Conservation (phyloP, 2,113 vertebrate genomes). For the Alosa alosa region DNA sequence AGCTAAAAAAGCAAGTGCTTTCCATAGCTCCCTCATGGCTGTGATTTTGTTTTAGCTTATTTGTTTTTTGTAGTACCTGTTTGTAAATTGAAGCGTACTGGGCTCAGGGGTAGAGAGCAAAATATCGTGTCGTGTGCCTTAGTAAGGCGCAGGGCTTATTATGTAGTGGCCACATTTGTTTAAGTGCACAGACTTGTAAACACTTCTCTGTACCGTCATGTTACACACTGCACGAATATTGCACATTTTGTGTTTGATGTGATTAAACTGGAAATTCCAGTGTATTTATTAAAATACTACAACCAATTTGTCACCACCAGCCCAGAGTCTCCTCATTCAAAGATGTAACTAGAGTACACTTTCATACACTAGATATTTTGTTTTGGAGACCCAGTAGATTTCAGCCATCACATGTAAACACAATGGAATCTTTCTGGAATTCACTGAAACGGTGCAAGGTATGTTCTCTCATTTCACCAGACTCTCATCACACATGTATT, state of each 20-base stretch:
- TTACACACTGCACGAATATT: slow-evolving; percentile 63
- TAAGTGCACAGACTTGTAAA: slow-evolving; percentile 7
- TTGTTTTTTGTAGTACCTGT: not conserved
- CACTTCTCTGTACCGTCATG: slow-evolving; percentile 7
- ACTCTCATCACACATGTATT: slow-evolving; percentile 16
- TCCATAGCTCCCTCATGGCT: slow-evolving; percentile 34
- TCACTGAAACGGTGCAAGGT: not conserved
- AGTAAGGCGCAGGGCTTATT: slow-evolving; percentile 53
- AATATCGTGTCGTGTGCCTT: slow-evolving; percentile 61
- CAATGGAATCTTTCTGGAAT: not conserved
- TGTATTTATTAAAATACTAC: slow-evolving; percentile 61
- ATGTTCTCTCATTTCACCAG: not conserved
- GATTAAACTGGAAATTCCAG: slow-evolving; percentile 49
- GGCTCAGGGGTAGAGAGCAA: slow-evolving; percentile 38
- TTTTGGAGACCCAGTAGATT: not conserved
- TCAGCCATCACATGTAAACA: not conserved
- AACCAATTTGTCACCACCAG: not conserved
- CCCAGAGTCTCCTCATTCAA: not conserved
- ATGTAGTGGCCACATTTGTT: slow-evolving; percentile 47
- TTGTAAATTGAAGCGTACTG: not conserved
- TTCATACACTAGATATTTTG: not conserved
- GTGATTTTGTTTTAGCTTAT: not conserved
- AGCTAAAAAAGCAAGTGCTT: slow-evolving; percentile 19
- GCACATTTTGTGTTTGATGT: slow-evolving; percentile 64
- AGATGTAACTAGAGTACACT: not conserved